These are phyloP conservation scores for Colletes gigas DNA, from an alignment of 1,140 invertebrate genomes.

Conservation along the genomic window DNA sequence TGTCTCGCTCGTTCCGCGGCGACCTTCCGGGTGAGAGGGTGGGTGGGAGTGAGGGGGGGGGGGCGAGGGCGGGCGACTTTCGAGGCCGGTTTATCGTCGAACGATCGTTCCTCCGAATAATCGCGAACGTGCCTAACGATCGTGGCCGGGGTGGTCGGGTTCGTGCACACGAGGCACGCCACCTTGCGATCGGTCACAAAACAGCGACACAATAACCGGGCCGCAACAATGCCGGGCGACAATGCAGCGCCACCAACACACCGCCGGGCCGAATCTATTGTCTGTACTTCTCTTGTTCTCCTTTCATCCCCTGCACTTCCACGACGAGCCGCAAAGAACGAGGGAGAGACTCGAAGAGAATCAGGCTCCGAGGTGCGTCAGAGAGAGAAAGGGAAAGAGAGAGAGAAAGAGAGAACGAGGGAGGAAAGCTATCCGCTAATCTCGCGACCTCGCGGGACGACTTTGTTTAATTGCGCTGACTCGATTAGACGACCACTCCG, in stretches of 20 bases:
- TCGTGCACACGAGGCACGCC: constrained; percentile 70
- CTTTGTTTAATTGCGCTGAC: constrained; percentile 68
- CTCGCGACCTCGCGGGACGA: constrained; percentile 58
- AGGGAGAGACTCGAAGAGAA: constrained; percentile 46
- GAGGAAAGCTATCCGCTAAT: constrained; percentile 60
- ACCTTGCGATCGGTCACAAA: constrained; percentile 77
- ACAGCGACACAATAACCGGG: constrained; percentile 78
- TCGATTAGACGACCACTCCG: constrained; percentile 50
- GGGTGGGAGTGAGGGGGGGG: no score
- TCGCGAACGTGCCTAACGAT: constrained; percentile 73
- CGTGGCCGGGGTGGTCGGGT: constrained; percentile 61
- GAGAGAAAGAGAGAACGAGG: constrained; percentile 31
- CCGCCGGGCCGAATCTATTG: constrained; percentile 76
- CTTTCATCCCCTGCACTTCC: constrained; percentile 76
- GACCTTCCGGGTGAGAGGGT: constrained; percentile 19
- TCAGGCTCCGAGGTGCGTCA: constrained; percentile 22
- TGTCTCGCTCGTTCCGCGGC: constrained; percentile 34
- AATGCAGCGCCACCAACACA: constrained; percentile 76
- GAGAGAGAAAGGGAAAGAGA: constrained; percentile 18
- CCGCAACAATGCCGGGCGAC: constrained; percentile 77
- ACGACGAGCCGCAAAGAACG: constrained; percentile 62
- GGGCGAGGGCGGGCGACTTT: constrained; percentile 43
- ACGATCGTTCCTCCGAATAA: constrained; percentile 69
- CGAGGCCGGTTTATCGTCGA: constrained; percentile 63
- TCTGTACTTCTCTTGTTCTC: constrained; percentile 79